phyloP scores from a whole-genome alignment of 1,140 invertebrate genomes.

The Brachionus sp. region DNA sequence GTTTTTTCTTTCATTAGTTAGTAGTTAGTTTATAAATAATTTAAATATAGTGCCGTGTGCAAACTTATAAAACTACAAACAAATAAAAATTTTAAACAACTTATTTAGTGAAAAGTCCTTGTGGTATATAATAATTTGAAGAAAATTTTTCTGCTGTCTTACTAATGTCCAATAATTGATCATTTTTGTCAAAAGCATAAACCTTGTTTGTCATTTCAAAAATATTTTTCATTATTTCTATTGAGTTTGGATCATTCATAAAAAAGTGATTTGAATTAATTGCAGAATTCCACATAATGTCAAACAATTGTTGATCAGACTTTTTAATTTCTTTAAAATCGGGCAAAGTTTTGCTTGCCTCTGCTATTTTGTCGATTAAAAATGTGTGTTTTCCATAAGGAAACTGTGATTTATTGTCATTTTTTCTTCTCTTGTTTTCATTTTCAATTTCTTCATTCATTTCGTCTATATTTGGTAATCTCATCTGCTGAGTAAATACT shows the following conservation, averaged over 20 bases:
- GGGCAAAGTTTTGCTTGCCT: neutral
- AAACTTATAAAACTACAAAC: too few relatives aligned
- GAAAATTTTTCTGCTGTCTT: too few relatives aligned
- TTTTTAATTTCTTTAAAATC: conserved; percentile 17
- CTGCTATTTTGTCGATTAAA: conserved; percentile 24
- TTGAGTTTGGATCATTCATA: neutral
- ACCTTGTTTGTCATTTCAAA: neutral
- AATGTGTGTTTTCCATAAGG: neutral
- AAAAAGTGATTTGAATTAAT: neutral
- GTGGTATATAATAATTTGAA: too few relatives aligned
- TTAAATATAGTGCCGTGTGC: too few relatives aligned
- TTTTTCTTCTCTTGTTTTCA: neutral
- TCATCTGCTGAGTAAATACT: neutral
- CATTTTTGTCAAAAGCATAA: neutral
- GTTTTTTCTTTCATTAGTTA: too few relatives aligned
- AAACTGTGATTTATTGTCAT: neutral
- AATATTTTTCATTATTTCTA: neutral
- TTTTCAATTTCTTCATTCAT: neutral
- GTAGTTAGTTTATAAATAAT: too few relatives aligned
- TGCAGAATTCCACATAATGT: neutral
- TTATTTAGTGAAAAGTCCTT: too few relatives aligned
- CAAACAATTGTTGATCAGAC: neutral
- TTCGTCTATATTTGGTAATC: neutral
- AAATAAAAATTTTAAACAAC: too few relatives aligned
- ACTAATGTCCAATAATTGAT: neutral